Evolutionary conservation across 2,113 vertebrate genomes (phyloP).

Genomic region (Phyllostomus discolor): DNA sequence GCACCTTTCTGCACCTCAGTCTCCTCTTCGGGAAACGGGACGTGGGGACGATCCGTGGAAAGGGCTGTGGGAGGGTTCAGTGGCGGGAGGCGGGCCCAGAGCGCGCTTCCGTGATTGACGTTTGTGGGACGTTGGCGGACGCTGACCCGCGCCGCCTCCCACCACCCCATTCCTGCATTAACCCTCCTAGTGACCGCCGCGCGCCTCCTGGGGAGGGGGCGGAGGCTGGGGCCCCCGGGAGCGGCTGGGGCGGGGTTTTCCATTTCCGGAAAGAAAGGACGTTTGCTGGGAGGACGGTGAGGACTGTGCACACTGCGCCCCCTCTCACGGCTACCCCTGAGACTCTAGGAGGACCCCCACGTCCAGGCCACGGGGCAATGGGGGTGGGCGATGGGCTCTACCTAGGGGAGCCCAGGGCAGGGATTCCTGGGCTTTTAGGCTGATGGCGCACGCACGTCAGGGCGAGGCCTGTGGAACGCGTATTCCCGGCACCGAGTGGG

Average conservation of each 20-base stretch:
- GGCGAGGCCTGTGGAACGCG: rapidly evolving
- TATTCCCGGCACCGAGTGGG: rapidly evolving
- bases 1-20: background rate
- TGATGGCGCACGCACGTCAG: rapidly evolving
- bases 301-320: background rate
- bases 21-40: background rate
- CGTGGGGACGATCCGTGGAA: background rate
- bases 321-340: too few relatives aligned
- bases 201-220: rapidly evolving
- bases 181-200: rapidly evolving
- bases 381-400: background rate
- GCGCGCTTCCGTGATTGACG: background rate
- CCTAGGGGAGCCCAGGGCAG: too few relatives aligned
- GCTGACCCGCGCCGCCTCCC: rapidly evolving
- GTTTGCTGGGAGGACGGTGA: rapidly evolving
- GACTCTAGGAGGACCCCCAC: background rate
- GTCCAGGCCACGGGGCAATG: background rate
- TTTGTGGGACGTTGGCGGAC: background rate
- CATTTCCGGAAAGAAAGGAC: rapidly evolving
- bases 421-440: too few relatives aligned
- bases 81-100: rapidly evolving
- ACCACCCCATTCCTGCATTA: rapidly evolving
- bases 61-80: rapidly evolving
- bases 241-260: rapidly evolving
- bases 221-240: rapidly evolving